These are phyloP conservation scores for Thomomys bottae DNA, from an alignment of 2,113 vertebrate species.

Conservation along the genomic window DNA sequence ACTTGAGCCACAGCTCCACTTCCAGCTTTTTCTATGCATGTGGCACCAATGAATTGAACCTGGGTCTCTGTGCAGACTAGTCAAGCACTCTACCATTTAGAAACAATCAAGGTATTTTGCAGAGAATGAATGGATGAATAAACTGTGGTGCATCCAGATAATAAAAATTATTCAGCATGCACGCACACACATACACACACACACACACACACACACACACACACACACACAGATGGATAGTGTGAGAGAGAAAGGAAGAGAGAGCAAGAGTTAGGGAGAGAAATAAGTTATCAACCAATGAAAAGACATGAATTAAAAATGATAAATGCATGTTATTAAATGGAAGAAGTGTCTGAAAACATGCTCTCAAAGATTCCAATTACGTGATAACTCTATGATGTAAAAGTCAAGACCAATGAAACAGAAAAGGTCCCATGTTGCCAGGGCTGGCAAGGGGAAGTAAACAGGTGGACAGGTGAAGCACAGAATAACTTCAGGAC, in stretches of 20 bases:
- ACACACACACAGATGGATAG: too few species aligned
- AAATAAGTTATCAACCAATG: too few species aligned
- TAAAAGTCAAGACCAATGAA: not conserved
- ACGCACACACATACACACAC: not conserved
- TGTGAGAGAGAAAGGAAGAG: too few species aligned
- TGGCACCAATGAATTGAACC: too few species aligned
- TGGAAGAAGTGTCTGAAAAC: not conserved
- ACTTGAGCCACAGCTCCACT: too few species aligned
- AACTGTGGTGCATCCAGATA: not conserved
- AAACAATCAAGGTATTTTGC: not conserved
- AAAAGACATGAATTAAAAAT: too few species aligned
- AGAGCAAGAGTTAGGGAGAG: too few species aligned
- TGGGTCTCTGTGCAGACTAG: too few species aligned
- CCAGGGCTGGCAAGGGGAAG: not conserved
- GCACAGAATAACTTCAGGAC: not conserved
- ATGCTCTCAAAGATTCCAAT: not conserved
- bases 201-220: too few species aligned
- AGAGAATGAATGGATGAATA: not conserved
- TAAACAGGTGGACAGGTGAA: too few species aligned
- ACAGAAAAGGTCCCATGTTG: not conserved
- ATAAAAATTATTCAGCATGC: not conserved
- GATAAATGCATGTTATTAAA: not conserved
- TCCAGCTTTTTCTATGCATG: too few species aligned
- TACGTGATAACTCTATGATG: not conserved
- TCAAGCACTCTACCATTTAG: too few species aligned